Evolutionary conservation across 2,797 vertebrate genomes (phyloP), one percentile per base, ranked within the genome.

Genomic region (Micromesistius poutassou): DNA sequence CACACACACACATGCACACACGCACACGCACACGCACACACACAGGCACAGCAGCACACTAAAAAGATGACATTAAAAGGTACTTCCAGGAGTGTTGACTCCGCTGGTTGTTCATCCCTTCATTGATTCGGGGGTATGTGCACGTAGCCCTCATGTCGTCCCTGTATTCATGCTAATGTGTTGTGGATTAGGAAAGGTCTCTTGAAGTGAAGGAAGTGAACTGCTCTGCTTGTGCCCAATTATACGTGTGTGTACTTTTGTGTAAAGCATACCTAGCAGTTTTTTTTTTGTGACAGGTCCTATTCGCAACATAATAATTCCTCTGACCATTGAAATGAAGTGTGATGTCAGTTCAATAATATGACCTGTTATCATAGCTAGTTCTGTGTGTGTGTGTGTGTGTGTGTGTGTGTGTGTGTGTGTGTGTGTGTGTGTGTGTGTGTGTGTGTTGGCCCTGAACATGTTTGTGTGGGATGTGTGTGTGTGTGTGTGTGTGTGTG

Each of bases 271-370:
- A 55, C 46, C 6, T 55, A 6, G 22, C 16, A 0, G 46, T 50
- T 62, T 74, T n/a, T n/a, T n/a, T 16, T n/a, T 28, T 71, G 55
- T 84, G 84, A 87, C 87, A 84, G 82, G 83, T 81, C 70, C 86
- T 85, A 84, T 87, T 86, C 83, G 75, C 76, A 35, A 74, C 68
- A 13, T 77, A 87, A 85, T 80, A 83, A 22, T 62, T 62, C 71
- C 86, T 83, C 36, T 68, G 42, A 66, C 74, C 82, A 77, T 83
- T 79, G 81, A 83, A 82, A 74, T 82, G 82, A 83, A 85, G 83
- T 86, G 81, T 86, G 82, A 85, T 87, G 75, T 73, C 80, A 80
- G 77, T 80, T 84, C 85, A 79, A 84, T 88, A 85, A 42, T 84
- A 85, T 81, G 40, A 71, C 81, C 86, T 83, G 81, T 85, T 87